Evolutionary conservation across 2,113 vertebrate species (phyloP), one percentile per base, ranked within the genome.

Genomic region (Tyto alba): DNA sequence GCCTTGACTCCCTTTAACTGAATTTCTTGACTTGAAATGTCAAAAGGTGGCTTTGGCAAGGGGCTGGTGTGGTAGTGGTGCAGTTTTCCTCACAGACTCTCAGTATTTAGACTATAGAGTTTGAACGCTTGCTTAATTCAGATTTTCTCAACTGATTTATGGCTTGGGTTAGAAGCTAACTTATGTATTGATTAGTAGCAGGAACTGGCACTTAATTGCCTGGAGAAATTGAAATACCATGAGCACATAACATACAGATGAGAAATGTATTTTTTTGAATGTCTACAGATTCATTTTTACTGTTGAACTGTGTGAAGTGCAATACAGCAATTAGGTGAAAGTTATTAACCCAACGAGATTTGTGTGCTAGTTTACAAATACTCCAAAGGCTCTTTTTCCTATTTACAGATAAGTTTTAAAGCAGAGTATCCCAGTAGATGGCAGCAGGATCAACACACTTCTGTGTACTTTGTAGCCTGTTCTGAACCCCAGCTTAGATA

Each of bases 391-490:
- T 64, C 17, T 27, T 72, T 45, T 52, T 76, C 21, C 27, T 62
- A 3, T 67, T 71, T 43, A 41, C 12, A 36, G 23, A 64, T 11
- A 47, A 7, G 34, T 88, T 90, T 84, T 38, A 48, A 86, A 90
- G 36, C 27, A 64, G 43, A 21, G 7, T 36, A 57, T 53, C 72
- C 95, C 88, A 93, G 86, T 19, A 96, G 90, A 64, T 77, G 93
- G 93, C 92, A 93, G 80, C 79, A 96, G 48, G 56, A 82, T 78
- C 52, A 53, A 40, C 34, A 12, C 43, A 6, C 25, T 53, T 73
- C 76, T 29, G 7, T 45, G 63, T 41, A 36, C 26, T 85, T 81
- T 48, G 69, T 63, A 90, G 53, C 66, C 36, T 38, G 11, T 50
- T 75, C 43, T 38, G 55, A 41, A 43, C 29, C 29, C 7, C 63